Percentiles rank a stretch among this genome's conserved stretches.
These are phyloP conservation scores for Drosophila setosimentum DNA, from an alignment of 2,888 invertebrate genomes.

Conservation along the genomic window DNA sequence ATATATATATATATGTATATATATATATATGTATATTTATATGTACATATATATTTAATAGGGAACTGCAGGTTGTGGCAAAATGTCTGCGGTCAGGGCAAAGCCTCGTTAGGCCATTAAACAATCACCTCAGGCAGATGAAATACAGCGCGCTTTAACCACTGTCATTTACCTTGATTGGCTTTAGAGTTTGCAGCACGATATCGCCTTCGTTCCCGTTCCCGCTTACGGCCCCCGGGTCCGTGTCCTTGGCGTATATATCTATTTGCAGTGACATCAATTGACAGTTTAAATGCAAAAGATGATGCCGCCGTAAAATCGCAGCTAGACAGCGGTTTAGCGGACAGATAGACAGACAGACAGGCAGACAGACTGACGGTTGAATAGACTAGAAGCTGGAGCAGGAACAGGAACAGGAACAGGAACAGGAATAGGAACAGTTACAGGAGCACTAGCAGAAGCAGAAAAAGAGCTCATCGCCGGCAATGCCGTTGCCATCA, in stretches of 20 bases:
- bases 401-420: conserved; percentile 13
- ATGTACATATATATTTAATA: conserved; percentile 12
- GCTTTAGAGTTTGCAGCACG: conserved; percentile 31
- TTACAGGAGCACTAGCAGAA: conserved; percentile 3
- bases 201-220: background rate
- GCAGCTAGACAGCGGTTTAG: conserved; percentile 51
- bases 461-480: conserved; percentile 31
- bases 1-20: background rate
- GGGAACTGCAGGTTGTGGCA: conserved; percentile 18
- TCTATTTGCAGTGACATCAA: conserved; percentile 77
- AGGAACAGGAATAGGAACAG: conserved; percentile 10
- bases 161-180: conserved; percentile 68
- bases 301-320: conserved; percentile 75
- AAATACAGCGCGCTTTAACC: conserved; percentile 48
- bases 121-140: conserved; percentile 44
- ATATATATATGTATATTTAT: background rate
- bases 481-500: conserved; percentile 39
- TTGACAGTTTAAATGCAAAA: conserved; percentile 84
- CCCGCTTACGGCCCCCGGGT: too few relatives aligned
- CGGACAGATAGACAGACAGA: background rate
- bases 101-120: conserved; percentile 29
- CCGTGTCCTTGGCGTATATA: conserved; percentile 37
- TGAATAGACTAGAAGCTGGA: conserved; percentile 25
- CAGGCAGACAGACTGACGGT: conserved; percentile 8
- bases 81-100: conserved; percentile 28